Base-by-base conservation (phyloP, 2,797 vertebrate genomes). In the Moxostoma hubbsi region DNA sequence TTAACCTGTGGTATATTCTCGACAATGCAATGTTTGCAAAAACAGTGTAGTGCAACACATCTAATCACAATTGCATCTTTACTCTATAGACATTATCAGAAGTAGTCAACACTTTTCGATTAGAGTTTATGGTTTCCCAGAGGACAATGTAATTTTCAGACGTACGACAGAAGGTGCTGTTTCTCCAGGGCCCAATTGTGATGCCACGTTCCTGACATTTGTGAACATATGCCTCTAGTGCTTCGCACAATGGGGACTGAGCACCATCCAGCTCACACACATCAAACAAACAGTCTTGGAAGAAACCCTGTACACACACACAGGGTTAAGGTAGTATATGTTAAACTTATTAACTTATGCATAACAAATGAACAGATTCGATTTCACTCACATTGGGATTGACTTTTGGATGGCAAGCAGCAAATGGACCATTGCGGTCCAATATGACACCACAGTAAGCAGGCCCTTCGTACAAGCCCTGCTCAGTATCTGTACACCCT, bases 271-370 rank as follows among this genome's bases (percentile, higher is more conserved):
- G 82, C 55, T 89, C 92, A 86, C 93, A 94, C 81, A 93, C 66
- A 78, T 94, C 93, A 87, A 91, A 94, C 57, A 93, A 6, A 80
- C 93, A 94, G 86, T 92, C 90, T 63, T 63, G 88, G 85, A 94
- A 93, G 87, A 90, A 92, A 67, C 77, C 84, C 93, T 94, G 2
- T 3, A 24, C 24, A 73, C 9, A 24, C 24, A 76, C 6, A 79
- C 54, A 81, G 13, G 83, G 13, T 85, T n/a, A 82, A 84, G 16
- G 1, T 65, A 2, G 68, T 49, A 45, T 47, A 8, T 36, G 36
- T 7, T 36, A 24, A 51, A 73, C 9, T n/a, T 1, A n/a, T 4
- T 10, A 6, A 61, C 5, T 55, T 45, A 18, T 55, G 1, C 15
- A 16, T 59, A 68, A n/a, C 5, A 16, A 15, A 62, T 45, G 0